Evolutionary conservation across 2,888 invertebrate genomes (phyloP).

Genomic region (Zygaena filipendulae): DNA sequence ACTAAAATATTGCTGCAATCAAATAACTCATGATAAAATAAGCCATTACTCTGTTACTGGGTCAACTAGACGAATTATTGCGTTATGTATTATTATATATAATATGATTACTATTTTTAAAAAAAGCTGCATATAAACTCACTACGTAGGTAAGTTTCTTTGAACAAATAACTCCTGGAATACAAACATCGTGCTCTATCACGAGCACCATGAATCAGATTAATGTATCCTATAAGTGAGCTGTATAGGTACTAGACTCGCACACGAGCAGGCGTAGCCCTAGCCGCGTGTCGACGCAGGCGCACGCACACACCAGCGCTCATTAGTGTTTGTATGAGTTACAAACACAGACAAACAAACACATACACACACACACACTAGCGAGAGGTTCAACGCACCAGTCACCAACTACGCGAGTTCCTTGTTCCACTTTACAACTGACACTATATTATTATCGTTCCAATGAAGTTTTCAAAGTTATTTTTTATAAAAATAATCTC

Average conservation of each 20-base stretch:
- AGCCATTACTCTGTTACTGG: too few relatives aligned
- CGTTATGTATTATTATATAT: too few relatives aligned
- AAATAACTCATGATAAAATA: too few relatives aligned
- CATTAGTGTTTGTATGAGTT: slow-evolving; percentile 23
- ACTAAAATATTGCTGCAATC: slow-evolving; percentile 27
- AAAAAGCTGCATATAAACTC: too few relatives aligned
- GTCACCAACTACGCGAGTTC: slow-evolving; percentile 63
- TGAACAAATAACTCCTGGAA: too few relatives aligned
- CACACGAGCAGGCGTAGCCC: slow-evolving; percentile 14
- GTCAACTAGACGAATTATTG: too few relatives aligned
- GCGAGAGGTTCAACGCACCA: slow-evolving; percentile 61
- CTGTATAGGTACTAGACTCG: slow-evolving; percentile 13
- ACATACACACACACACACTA: slow-evolving; percentile 28
- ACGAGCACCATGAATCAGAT: slow-evolving; percentile 46
- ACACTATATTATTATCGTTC: slow-evolving; percentile 63
- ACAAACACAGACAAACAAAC: slow-evolving; percentile 11
- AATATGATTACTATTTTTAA: too few relatives aligned
- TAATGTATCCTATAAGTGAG: slow-evolving; percentile 25
- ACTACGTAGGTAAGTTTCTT: too few relatives aligned
- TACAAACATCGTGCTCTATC: too few relatives aligned
- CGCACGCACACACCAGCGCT: slow-evolving; percentile 17
- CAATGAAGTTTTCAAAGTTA: slow-evolving; percentile 55
- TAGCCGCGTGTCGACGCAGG: slow-evolving; percentile 14
- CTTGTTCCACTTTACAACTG: slow-evolving; percentile 67
- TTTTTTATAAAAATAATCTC: too few relatives aligned